Base-by-base conservation (phyloP, 2,797 vertebrate species). In the Tamandua tetradactyla region DNA sequence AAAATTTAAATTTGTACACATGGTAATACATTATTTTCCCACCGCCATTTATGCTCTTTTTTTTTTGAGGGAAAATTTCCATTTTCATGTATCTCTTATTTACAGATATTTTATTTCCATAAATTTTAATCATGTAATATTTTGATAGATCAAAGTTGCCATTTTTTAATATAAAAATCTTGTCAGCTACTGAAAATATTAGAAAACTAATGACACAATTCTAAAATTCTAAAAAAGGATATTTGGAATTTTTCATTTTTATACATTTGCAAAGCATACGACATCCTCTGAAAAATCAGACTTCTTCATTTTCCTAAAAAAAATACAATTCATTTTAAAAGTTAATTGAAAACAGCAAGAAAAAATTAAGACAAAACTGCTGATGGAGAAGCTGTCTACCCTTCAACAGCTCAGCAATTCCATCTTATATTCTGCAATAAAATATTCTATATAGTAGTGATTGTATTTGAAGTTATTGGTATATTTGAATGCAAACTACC, bases 401-500 rank as follows among this genome's bases (percentile, higher is more conserved):
- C 87, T 92, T 94, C 85, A 97, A 85, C 76, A 97, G 80, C 89
- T 96, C 93, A 98, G 85, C 89, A 94, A 94, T 76, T 87, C 80
- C 83, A 88, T 96, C 83, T 97, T 96, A 72, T 35, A 55, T 96
- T 97, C 83, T 95, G 92, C 95, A 96, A 95, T 97, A 96, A 97
- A 97, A 97, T 86, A 96, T 12, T 42, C 94, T 89, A 35, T 85
- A 89, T 81, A 95, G 91, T 98, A 97, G 79, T 83, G 96, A 98
- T 97, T 97, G 96, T 96, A 93, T 79, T 96, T 86, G 93, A 98
- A 97, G 91, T 96, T 97, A 97, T 95, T 95, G 92, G 95, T 97
- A 96, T 89, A 97, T 98, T 97, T 98, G 94, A 98, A 98, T 97
- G 97, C 94, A 97, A 97, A 97, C 95, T 97, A 97, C 96, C 91